A percentile compares a stretch with the other conserved stretches of the same genome.
These are phyloP conservation scores for Ailurus styani DNA, from an alignment of 2,113 vertebrate genomes.

Conservation along the genomic window DNA sequence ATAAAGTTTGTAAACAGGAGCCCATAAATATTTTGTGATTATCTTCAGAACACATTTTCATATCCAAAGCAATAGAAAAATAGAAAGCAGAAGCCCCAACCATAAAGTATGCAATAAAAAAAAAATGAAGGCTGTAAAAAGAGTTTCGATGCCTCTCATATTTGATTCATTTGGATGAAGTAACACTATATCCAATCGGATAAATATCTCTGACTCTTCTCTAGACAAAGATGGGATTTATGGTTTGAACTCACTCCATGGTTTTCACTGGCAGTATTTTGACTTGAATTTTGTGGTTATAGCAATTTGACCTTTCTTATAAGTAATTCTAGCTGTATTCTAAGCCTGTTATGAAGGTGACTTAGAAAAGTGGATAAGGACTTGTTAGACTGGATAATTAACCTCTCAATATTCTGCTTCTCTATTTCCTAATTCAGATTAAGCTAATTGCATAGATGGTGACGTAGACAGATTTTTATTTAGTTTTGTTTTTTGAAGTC, in stretches of 20 bases:
- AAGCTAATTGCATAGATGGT: background rate
- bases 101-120: conserved; percentile 46
- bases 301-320: conserved; percentile 77
- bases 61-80: conserved; percentile 26
- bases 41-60: conserved; percentile 36
- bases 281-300: conserved; percentile 75
- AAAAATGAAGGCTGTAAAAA: conserved; percentile 37
- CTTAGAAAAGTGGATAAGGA: conserved; percentile 62
- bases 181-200: conserved; percentile 55
- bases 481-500: conserved; percentile 52
- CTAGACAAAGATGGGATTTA: conserved; percentile 56
- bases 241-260: conserved; percentile 47
- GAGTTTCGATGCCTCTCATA: conserved; percentile 46
- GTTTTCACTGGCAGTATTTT: conserved; percentile 74
- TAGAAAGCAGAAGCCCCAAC: conserved; percentile 4
- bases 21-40: conserved; percentile 21
- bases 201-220: conserved; percentile 64
- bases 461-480: conserved; percentile 45
- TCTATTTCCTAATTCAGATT: conserved; percentile 34
- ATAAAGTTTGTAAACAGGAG: background rate
- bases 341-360: conserved; percentile 55
- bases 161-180: conserved; percentile 75
- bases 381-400: conserved; percentile 50
- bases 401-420: background rate
- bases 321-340: conserved; percentile 74